These are phyloP conservation scores for Drosophila merina DNA, from an alignment of 2,888 invertebrate genomes.

Conservation along the genomic window DNA sequence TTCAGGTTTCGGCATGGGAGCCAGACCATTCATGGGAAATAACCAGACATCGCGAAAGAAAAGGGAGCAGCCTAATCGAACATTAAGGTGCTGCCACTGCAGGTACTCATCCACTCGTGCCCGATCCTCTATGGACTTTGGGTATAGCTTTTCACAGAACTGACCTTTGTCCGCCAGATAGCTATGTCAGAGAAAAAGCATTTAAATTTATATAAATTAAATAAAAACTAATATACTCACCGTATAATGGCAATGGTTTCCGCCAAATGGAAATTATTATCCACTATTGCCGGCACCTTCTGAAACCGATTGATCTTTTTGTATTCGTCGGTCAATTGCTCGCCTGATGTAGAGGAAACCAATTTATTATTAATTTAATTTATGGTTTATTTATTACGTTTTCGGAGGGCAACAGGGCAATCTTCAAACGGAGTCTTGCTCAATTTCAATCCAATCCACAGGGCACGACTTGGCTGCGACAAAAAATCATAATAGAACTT, in stretches of 20 bases:
- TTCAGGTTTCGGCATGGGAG: slow-evolving; percentile 82
- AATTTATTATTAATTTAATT: not conserved
- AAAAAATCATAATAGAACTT: slow-evolving; percentile 88
- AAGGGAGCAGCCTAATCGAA: slow-evolving; percentile 85
- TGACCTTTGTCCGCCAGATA: slow-evolving; percentile 73
- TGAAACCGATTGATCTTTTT: slow-evolving; percentile 86
- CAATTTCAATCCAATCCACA: slow-evolving; percentile 88
- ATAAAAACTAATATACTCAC: slow-evolving; percentile 81
- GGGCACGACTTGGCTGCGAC: slow-evolving; percentile 90
- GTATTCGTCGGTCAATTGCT: slow-evolving; percentile 87
- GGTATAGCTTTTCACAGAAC: slow-evolving; percentile 87
- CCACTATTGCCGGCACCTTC: slow-evolving; percentile 88
- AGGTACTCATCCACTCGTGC: slow-evolving; percentile 89
- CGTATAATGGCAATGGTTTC: slow-evolving; percentile 87
- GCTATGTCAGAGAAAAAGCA: slow-evolving; percentile 41
- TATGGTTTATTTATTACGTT: slow-evolving; percentile 84
- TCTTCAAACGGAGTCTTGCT: slow-evolving; percentile 87
- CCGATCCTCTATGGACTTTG: slow-evolving; percentile 85
- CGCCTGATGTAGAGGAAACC: slow-evolving; percentile 81
- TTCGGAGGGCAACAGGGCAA: slow-evolving; percentile 86
- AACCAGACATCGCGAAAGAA: slow-evolving; percentile 86
- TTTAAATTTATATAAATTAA: not conserved
- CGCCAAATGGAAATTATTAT: slow-evolving; percentile 87
- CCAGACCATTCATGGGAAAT: slow-evolving; percentile 84
- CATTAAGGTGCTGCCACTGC: slow-evolving; percentile 89